Evolutionary conservation across 2,797 vertebrate species (phyloP).

Genomic region (Fringilla coelebs): DNA sequence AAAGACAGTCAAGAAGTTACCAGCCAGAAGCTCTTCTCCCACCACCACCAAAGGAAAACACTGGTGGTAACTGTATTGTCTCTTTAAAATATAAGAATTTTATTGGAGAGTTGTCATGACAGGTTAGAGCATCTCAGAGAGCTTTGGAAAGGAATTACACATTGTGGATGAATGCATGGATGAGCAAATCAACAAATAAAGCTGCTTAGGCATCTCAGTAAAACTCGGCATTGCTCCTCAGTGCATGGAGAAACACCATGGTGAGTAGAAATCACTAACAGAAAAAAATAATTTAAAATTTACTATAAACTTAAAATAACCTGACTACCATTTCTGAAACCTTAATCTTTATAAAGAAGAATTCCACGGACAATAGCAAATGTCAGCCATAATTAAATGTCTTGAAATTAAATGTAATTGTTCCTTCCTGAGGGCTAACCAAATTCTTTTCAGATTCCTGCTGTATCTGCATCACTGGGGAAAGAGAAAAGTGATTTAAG

Average conservation of each 20-base stretch:
- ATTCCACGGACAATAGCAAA: background rate
- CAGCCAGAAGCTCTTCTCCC: background rate
- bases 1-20: background rate
- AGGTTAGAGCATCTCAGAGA: background rate
- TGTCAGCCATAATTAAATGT: background rate
- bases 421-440: background rate
- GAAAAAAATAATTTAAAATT: background rate
- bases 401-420: background rate
- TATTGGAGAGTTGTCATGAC: background rate
- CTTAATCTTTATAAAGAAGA: background rate
- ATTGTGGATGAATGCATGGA: background rate
- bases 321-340: background rate
- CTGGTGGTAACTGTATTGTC: background rate
- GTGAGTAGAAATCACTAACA: background rate
- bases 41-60: background rate
- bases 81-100: background rate
- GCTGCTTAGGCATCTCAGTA: background rate
- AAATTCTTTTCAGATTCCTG: background rate
- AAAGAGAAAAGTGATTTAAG: background rate
- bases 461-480: background rate
- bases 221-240: background rate
- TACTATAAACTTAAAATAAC: background rate
- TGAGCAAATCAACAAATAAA: background rate
- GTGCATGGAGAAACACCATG: background rate
- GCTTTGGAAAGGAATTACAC: background rate